These are phyloP conservation scores for Agonopterix subpropinquella DNA, from an alignment of 2,888 invertebrate genomes.

Conservation along the genomic window DNA sequence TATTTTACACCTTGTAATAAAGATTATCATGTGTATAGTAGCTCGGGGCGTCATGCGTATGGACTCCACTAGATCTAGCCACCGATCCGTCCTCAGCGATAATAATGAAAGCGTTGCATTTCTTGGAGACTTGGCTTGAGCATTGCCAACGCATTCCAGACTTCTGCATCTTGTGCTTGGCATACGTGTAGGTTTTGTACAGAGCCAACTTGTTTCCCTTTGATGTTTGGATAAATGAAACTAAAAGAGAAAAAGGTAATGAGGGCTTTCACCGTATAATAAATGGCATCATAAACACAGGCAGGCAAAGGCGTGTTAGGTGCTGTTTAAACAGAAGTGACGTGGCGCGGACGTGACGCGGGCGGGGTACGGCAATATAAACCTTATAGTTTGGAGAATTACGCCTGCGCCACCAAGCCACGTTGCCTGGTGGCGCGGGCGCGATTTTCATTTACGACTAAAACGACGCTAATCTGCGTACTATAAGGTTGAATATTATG, in stretches of 20 bases:
- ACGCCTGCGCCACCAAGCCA: no score
- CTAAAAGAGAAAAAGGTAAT: neutral
- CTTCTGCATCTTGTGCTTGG: neutral
- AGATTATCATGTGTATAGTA: neutral
- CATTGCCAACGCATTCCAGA: constrained; percentile 2
- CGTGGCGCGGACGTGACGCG: no score
- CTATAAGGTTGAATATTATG: no score
- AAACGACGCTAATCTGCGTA: no score
- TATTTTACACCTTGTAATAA: neutral
- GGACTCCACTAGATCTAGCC: neutral
- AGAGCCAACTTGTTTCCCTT: neutral
- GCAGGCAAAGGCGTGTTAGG: no score
- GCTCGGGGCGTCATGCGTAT: neutral
- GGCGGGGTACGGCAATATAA: no score
- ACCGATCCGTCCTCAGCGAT: neutral
- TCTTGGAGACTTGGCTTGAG: neutral
- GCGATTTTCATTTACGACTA: no score
- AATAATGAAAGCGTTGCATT: neutral
- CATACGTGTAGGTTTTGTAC: neutral
- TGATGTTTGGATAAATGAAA: neutral
- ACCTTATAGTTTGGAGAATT: no score
- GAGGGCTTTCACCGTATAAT: no score
- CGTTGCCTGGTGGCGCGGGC: no score
- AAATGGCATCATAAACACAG: no score
- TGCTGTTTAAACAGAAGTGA: no score